A percentile compares a stretch with the other conserved stretches of the same genome.
phyloP scores from a whole-genome alignment of 2,797 vertebrate genomes.

The Ceryle rudis region DNA sequence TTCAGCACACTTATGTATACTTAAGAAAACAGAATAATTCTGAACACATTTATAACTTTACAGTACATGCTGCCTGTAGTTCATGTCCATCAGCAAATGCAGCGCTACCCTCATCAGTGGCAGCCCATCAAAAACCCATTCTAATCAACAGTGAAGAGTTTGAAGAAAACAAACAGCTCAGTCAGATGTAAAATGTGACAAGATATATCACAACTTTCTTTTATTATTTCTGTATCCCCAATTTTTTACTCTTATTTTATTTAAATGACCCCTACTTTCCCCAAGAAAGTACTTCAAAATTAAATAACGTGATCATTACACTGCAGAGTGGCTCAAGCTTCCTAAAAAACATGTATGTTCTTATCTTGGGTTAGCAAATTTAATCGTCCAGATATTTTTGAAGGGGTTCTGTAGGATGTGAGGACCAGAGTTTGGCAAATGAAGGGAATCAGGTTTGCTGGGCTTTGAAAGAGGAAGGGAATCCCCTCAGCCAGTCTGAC shows the following conservation, averaged over 20 bases:
- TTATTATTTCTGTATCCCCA: neutral
- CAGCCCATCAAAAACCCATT: constrained; percentile 25
- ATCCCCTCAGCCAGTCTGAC: neutral
- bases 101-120: neutral
- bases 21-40: constrained; percentile 25
- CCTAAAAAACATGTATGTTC: neutral
- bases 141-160: neutral
- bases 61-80: constrained; percentile 4
- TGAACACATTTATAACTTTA: constrained; percentile 29
- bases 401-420: accelerated
- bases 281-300: neutral
- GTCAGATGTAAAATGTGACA: constrained; percentile 21
- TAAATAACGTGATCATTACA: neutral
- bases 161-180: constrained; percentile 24
- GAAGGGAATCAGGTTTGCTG: neutral
- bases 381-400: neutral
- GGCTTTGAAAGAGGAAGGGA: neutral
- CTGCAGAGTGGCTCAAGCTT: neutral
- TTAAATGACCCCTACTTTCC: neutral
- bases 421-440: neutral
- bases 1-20: neutral
- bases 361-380: neutral
- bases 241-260: neutral
- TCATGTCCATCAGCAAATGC: constrained; percentile 25
- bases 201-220: neutral